Evolutionary conservation across 2,888 invertebrate genomes (phyloP).

Genomic region (Caenorhabditis afra): DNA sequence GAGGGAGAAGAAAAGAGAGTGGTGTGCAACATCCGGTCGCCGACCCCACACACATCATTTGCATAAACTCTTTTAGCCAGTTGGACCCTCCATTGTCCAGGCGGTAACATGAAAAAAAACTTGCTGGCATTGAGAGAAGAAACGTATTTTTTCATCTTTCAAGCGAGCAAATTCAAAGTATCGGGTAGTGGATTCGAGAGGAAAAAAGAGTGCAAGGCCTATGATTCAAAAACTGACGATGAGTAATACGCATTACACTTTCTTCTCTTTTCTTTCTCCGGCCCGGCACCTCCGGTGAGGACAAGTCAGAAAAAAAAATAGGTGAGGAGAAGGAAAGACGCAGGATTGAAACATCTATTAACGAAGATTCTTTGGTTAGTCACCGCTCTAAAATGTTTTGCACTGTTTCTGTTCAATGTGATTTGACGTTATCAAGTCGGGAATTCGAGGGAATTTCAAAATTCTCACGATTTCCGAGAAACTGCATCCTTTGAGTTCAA

Average conservation of each 20-base stretch:
- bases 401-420: too few relatives aligned
- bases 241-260: constrained; percentile 54
- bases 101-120: background rate
- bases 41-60: constrained; percentile 52
- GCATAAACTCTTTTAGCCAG: constrained; percentile 49
- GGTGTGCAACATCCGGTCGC: constrained; percentile 51
- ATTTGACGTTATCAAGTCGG: background rate
- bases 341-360: background rate
- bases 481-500: background rate
- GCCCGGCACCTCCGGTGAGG: constrained; percentile 18
- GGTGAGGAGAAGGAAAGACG: constrained; percentile 3
- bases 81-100: constrained; percentile 3
- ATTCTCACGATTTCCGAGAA: background rate
- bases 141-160: too few relatives aligned
- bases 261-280: background rate
- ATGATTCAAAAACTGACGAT: constrained; percentile 47
- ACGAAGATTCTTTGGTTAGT: background rate
- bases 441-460: background rate
- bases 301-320: constrained; percentile 2
- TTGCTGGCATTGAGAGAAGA: too few relatives aligned
- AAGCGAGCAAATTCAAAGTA: too few relatives aligned
- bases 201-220: background rate
- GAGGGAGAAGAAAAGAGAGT: background rate
- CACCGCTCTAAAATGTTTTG: too few relatives aligned
- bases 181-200: background rate